phyloP scores from a whole-genome alignment of 2,113 vertebrate genomes.

The Oreochromis spilurus region DNA sequence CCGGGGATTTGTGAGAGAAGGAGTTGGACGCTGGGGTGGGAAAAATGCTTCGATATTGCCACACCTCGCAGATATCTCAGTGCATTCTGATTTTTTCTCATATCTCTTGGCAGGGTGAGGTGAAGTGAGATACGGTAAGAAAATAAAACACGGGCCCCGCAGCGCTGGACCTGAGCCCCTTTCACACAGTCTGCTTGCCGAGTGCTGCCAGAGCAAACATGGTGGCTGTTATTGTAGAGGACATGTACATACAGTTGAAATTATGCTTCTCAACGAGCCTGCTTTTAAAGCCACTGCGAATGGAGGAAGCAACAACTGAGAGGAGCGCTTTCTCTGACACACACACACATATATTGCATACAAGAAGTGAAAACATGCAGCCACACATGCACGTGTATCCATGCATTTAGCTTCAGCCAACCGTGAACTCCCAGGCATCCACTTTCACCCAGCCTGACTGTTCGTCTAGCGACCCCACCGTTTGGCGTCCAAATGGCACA shows the following conservation, averaged over 20 bases:
- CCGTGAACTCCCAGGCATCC: slow-evolving; percentile 58
- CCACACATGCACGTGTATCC: neutral
- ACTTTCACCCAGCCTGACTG: slow-evolving; percentile 47
- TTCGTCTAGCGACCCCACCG: slow-evolving; percentile 27
- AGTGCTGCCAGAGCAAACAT: slow-evolving; percentile 58
- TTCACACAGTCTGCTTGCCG: slow-evolving; percentile 16
- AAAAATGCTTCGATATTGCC: slow-evolving; percentile 13
- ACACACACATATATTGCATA: neutral
- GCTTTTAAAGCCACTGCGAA: slow-evolving; percentile 38
- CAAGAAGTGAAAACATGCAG: neutral
- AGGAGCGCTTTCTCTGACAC: slow-evolving; percentile 1
- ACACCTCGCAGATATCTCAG: slow-evolving; percentile 20
- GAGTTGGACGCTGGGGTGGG: slow-evolving; percentile 12
- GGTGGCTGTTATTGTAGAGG: slow-evolving; percentile 54
- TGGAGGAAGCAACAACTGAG: slow-evolving; percentile 42
- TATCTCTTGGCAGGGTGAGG: slow-evolving; percentile 46
- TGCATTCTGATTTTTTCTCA: slow-evolving; percentile 32
- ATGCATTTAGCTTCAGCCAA: slow-evolving; percentile 37
- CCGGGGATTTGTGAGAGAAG: neutral
- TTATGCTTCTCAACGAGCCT: slow-evolving; percentile 24
- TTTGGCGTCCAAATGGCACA: slow-evolving; percentile 47
- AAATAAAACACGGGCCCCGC: slow-evolving; percentile 48
- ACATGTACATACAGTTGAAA: slow-evolving; percentile 56
- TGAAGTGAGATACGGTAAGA: slow-evolving; percentile 54
- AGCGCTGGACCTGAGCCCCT: slow-evolving; percentile 16